Conservation (phyloP, 2,888 invertebrate species). For the Linyphia triangularis region DNA sequence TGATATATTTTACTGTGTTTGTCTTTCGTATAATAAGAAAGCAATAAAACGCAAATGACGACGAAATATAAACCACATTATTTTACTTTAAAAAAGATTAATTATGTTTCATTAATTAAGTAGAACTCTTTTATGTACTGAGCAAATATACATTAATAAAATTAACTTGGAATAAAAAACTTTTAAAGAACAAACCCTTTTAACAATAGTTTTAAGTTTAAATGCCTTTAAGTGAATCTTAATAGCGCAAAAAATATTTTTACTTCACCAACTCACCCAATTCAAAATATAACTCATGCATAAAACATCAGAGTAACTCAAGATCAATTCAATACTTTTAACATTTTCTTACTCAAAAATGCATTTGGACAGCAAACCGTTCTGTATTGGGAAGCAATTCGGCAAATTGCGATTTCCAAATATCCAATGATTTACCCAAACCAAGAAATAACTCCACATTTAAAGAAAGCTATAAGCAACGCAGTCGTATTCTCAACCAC, state of each 20-base stretch:
- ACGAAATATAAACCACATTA: background rate
- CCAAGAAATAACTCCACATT: background rate
- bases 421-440: background rate
- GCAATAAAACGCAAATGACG: too few relatives aligned
- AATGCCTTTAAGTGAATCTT: background rate
- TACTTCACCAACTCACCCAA: background rate
- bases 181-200: background rate
- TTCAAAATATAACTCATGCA: background rate
- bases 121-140: too few relatives aligned
- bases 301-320: slow-evolving; percentile 3
- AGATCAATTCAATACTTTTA: background rate
- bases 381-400: background rate
- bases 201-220: background rate
- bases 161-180: background rate
- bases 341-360: background rate
- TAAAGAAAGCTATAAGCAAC: background rate
- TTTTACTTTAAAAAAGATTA: background rate
- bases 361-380: background rate
- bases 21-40: too few relatives aligned
- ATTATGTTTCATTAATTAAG: too few relatives aligned
- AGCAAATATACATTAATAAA: background rate
- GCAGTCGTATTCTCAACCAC: background rate
- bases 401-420: background rate
- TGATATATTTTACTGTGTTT: too few relatives aligned
- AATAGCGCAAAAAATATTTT: background rate